A percentile compares a stretch with the other conserved stretches of the same genome.
These are phyloP conservation scores for Spinibarbus caldwelli DNA, from an alignment of 2,797 vertebrate species.

Conservation along the genomic window DNA sequence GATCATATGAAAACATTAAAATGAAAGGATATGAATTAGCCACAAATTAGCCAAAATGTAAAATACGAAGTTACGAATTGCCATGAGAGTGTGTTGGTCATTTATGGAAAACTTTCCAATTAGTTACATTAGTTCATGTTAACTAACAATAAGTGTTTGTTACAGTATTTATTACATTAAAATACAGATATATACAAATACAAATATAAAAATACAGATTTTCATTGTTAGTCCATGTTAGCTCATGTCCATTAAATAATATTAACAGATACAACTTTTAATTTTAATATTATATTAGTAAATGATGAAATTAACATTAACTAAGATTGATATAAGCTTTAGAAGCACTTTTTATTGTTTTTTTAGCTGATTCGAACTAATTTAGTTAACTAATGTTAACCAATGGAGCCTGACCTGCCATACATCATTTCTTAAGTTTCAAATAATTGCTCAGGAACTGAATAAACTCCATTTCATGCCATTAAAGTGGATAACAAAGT, in stretches of 20 bases:
- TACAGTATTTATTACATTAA: not conserved
- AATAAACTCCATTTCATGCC: not conserved
- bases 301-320: not conserved
- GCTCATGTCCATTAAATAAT: not conserved
- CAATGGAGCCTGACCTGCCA: not conserved
- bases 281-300: not conserved
- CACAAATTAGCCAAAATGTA: not conserved
- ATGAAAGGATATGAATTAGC: not conserved
- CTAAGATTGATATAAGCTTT: not conserved
- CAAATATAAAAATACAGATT: not conserved
- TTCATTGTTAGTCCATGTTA: not conserved
- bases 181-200: not conserved
- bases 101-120: not conserved
- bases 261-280: not conserved
- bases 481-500: constrained; percentile 32
- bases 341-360: not conserved
- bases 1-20: not conserved
- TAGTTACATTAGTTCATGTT: not conserved
- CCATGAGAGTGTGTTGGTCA: not conserved
- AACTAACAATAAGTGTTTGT: not conserved
- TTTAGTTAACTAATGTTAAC: not conserved
- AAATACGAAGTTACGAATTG: not conserved
- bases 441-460: not conserved
- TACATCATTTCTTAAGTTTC: not conserved
- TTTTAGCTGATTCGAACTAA: not conserved